Evolutionary conservation across 1,140 invertebrate genomes (phyloP), one percentile per base, ranked within the genome.

Genomic region (Myzus persicae): DNA sequence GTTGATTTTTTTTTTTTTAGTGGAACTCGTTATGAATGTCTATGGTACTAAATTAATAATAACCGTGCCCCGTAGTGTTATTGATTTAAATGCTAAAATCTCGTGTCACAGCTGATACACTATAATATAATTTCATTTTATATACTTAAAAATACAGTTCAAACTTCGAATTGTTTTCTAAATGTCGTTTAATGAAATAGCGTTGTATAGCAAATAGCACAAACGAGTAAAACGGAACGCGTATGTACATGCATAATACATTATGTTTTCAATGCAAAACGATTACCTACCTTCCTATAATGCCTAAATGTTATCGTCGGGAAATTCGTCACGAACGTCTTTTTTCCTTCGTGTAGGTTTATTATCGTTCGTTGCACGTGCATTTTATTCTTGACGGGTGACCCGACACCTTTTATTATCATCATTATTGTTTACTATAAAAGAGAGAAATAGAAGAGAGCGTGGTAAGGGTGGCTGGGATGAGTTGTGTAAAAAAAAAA

Each of bases 351-450:
- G 90, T 42, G 54, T n/a, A 18, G 36, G 24, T 67, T 91, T 54
- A 42, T 90, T 90, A 91, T 91, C 31, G 38, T 36, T n/a, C 20
- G 42, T 90, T 42, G 91, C 91, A 81, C 91, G 81, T 51, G 46
- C 81, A 85, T 51, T 46, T 84, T 85, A 85, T 93, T 85, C 24
- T n/a, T 93, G 91, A 93, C 91, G 91, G 44, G 81, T 67, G 76
- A 84, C 14, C 91, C 91, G 91, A 93, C 91, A 85, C 91, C 91
- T 51, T 93, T 91, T 93, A 48, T 48, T 51, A 51, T n/a, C n/a
- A n/a, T n/a, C n/a, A n/a, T 82, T 82, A 82, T 82, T 40, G 42
- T 93, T 93, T n/a, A 93, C 91, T 36, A 22, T 51, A 44, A 38
- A 48, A 93, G 46, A 93, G 44, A 84, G n/a, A 82, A 40, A 84